Base-by-base conservation (phyloP, 1,140 invertebrate genomes). In the Lepidotrigona ventralis region DNA sequence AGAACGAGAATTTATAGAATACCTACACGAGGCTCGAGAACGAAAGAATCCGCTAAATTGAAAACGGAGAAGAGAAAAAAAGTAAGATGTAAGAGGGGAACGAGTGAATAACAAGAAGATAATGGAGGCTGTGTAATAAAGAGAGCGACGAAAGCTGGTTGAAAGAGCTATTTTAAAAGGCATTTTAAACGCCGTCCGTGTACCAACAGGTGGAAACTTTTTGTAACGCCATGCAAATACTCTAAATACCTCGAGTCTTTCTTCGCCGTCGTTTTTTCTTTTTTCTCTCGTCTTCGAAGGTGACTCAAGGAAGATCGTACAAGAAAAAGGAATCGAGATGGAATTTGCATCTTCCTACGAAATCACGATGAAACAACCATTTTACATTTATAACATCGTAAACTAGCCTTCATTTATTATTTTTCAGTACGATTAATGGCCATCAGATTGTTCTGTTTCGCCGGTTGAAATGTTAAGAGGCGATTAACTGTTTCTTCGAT, bases 141-240 rank as follows among this genome's bases (percentile, higher is more conserved):
- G 58, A 63, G 33, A 74, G 21, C 11, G 71, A 4, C 12, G 46
- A 39, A 51, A 53, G 26, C 71, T n/a, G 23, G 58, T 54, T 17
- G 58, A 77, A 60, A 56, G 21, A 53, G 71, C 73, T 84, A 69
- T 85, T 90, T 85, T 70, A 51, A 79, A 74, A 83, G 84, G 70
- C 69, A 54, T 58, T 66, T 82, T 56, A 56, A 56, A 53, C 54
- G 77, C 17, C 19, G n/a, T 74, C 21, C 29, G 72, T 21, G 26
- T 19, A 54, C 75, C 69, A 90, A 90, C 88, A 88, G 85, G 86
- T 89, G 85, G 85, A 87, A 86, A 83, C 69, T 39, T 81, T 73
- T 80, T 64, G 15, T 5, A 9, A 6, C n/a, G 6, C n/a, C 15
- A 23, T 29, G 46, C 51, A 15, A 66, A 75, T 39, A 66, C 21